phyloP scores from a whole-genome alignment of 2,888 invertebrate species.

The Euzophera pinguis region DNA sequence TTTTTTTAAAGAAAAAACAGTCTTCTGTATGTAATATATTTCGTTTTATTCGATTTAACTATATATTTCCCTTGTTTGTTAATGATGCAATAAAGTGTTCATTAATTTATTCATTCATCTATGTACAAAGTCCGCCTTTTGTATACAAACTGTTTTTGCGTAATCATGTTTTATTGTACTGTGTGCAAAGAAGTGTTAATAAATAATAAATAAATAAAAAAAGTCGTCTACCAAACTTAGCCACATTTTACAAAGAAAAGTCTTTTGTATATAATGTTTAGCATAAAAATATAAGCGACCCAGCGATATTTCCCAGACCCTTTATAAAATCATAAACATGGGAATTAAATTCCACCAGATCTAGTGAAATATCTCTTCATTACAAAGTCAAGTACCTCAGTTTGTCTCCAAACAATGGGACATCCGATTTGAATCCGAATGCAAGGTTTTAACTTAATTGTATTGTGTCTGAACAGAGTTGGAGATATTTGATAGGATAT shows the following conservation, averaged over 20 bases:
- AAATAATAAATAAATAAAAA: not conserved
- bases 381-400: not conserved
- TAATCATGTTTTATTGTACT: too few species aligned
- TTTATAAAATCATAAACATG: constrained; percentile 6
- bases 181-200: too few species aligned
- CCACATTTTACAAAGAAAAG: not conserved
- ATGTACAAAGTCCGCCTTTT: too few species aligned
- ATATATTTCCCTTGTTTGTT: too few species aligned
- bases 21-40: too few species aligned
- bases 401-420: constrained; percentile 8
- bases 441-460: constrained; percentile 1
- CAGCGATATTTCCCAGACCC: not conserved
- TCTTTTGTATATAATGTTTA: not conserved
- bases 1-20: too few species aligned
- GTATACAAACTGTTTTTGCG: too few species aligned
- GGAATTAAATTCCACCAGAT: not conserved
- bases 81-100: too few species aligned
- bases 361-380: constrained; percentile 4
- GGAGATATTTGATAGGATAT: not conserved
- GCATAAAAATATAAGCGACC: not conserved
- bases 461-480: not conserved
- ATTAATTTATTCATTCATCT: too few species aligned
- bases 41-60: too few species aligned
- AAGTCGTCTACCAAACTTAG: not conserved
- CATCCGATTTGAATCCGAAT: constrained; percentile 7